A percentile compares a stretch with the other conserved stretches of the same genome.
These are phyloP conservation scores for Typhlomys cinereus DNA, from an alignment of 2,113 vertebrate species.

Conservation along the genomic window DNA sequence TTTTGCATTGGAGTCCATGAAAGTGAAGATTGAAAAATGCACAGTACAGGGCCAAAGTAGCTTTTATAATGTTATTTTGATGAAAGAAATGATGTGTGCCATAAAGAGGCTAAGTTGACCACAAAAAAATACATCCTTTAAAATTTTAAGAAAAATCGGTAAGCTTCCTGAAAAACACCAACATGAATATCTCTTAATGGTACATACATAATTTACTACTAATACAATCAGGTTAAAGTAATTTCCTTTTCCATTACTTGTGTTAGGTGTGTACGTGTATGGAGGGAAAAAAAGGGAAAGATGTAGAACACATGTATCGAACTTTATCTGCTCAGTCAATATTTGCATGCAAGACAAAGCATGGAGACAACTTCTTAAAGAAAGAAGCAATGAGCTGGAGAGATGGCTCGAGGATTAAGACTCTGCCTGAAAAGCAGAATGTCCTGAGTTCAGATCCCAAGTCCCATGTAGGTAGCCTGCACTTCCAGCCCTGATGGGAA, in stretches of 20 bases:
- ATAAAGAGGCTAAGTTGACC: not conserved
- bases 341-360: not conserved
- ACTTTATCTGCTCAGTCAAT: not conserved
- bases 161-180: constrained; percentile 24
- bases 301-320: not conserved
- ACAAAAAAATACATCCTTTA: constrained; percentile 21
- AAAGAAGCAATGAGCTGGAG: not conserved
- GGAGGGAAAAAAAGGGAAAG: not conserved
- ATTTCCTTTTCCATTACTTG: not conserved
- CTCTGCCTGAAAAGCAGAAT: too few relatives aligned
- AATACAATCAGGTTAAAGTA: constrained; percentile 1
- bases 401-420: too few relatives aligned
- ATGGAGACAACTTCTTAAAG: not conserved
- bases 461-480: too few relatives aligned
- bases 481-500: too few relatives aligned
- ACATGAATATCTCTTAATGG: not conserved
- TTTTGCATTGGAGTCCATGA: not conserved
- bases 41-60: not conserved
- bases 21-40: not conserved
- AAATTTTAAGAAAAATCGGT: constrained; percentile 36
- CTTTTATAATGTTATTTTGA: not conserved
- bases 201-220: constrained; percentile 24
- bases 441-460: too few relatives aligned
- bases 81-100: not conserved
- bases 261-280: not conserved